Conservation (phyloP, 2,797 vertebrate species). For the Chaenodraco wilsoni region DNA sequence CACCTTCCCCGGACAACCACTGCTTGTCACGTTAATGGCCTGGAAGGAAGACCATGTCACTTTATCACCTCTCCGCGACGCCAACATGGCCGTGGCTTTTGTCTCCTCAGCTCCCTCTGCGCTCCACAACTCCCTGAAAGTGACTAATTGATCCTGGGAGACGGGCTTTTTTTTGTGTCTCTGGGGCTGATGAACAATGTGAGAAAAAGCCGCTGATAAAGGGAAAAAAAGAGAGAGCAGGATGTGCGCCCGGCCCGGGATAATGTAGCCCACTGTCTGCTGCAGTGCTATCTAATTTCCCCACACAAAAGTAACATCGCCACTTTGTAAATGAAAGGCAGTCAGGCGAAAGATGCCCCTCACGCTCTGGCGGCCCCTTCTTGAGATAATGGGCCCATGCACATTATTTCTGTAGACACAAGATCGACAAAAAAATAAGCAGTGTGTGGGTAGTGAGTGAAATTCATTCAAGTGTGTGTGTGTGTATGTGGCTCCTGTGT, state of each 20-base stretch:
- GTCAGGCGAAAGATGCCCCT: constrained; percentile 74
- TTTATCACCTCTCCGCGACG: constrained; percentile 67
- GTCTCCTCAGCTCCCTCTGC: constrained; percentile 64
- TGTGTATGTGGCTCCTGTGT: constrained; percentile 9
- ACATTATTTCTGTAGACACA: constrained; percentile 72
- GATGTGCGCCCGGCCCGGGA: constrained; percentile 56
- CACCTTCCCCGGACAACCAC: constrained; percentile 66
- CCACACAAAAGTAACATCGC: constrained; percentile 77
- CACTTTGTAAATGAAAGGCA: constrained; percentile 82
- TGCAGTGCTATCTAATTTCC: constrained; percentile 77
- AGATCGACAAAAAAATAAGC: constrained; percentile 60
- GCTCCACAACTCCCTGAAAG: constrained; percentile 65
- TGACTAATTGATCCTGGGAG: constrained; percentile 83
- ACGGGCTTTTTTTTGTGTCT: constrained; percentile 62
- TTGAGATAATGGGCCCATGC: constrained; percentile 72
- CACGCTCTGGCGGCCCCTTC: constrained; percentile 68
- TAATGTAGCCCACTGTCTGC: constrained; percentile 75
- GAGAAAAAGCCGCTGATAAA: constrained; percentile 69
- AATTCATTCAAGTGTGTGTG: constrained; percentile 54
- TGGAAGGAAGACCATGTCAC: constrained; percentile 72
- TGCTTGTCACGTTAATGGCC: constrained; percentile 77
- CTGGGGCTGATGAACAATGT: constrained; percentile 72
- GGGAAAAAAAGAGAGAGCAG: constrained; percentile 42
- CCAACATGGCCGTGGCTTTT: constrained; percentile 67
- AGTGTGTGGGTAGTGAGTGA: constrained; percentile 63